A percentile compares a stretch with the other conserved stretches of the same genome.
phyloP scores from a whole-genome alignment of 2,797 vertebrate species.

The Zalophus californianus region DNA sequence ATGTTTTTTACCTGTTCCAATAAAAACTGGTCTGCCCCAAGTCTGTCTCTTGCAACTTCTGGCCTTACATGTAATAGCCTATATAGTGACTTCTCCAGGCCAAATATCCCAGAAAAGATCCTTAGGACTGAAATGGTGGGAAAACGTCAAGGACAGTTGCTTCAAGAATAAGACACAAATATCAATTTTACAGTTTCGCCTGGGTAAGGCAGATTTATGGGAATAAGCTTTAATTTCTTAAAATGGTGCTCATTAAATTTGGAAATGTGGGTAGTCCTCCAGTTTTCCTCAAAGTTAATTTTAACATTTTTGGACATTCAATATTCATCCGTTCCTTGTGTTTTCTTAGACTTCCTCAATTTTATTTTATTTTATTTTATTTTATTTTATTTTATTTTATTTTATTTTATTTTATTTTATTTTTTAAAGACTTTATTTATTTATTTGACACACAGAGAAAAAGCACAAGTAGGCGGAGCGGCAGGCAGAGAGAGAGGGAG shows the following conservation, averaged over 20 bases:
- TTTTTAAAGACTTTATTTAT: no score
- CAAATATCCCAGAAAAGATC: not conserved
- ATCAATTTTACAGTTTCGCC: not conserved
- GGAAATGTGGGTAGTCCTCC: not conserved
- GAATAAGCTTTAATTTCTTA: not conserved
- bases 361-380: not conserved
- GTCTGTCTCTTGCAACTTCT: not conserved
- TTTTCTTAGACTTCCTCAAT: not conserved
- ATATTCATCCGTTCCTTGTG: not conserved
- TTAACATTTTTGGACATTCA: not conserved
- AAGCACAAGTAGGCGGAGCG: no score
- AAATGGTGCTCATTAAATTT: slow-evolving; percentile 16
- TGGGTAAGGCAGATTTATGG: not conserved
- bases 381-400: not conserved
- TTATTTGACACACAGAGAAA: no score
- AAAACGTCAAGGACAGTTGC: not conserved
- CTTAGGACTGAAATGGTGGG: not conserved
- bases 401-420: no score
- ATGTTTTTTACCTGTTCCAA: not conserved
- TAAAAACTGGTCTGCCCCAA: not conserved
- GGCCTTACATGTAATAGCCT: not conserved
- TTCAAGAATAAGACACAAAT: not conserved
- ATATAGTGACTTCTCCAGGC: not conserved
- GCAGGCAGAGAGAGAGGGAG: no score
- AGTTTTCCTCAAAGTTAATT: not conserved